A percentile compares a stretch with the other conserved stretches of the same genome.
Conservation (phyloP, 1,140 invertebrate genomes). For the Luehdorfia chinensis region DNA sequence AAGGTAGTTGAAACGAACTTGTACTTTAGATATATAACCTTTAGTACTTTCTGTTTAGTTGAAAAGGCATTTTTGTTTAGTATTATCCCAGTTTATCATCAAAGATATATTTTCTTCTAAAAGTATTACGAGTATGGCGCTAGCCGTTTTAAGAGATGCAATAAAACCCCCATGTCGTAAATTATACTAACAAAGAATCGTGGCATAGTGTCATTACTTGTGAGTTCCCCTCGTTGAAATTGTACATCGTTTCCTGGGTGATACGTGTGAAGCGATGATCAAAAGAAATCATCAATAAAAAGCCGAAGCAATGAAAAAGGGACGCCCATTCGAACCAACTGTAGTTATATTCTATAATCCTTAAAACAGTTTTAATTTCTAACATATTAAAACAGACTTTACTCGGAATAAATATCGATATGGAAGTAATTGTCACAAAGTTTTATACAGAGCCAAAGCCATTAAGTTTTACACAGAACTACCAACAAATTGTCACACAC, state of each 20-base stretch:
- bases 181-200: constrained; percentile 6
- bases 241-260: constrained; percentile 9
- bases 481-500: too few species aligned
- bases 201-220: constrained; percentile 6
- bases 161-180: background rate
- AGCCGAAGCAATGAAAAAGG: constrained; percentile 12
- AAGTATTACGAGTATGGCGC: too few species aligned
- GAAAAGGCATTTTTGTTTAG: too few species aligned
- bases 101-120: too few species aligned
- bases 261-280: constrained; percentile 13
- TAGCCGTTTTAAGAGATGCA: background rate
- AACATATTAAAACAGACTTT: background rate
- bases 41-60: too few species aligned
- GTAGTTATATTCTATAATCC: constrained; percentile 11
- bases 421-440: too few species aligned
- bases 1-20: too few species aligned
- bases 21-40: too few species aligned
- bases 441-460: too few species aligned
- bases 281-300: constrained; percentile 10
- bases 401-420: too few species aligned
- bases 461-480: too few species aligned
- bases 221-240: constrained; percentile 10
- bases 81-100: too few species aligned
- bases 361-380: constrained; percentile 11
- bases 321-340: constrained; percentile 6